A percentile compares a stretch with the other conserved stretches of the same genome.
Conservation (phyloP, 2,797 vertebrate genomes). For the Nyctalus aviator region DNA sequence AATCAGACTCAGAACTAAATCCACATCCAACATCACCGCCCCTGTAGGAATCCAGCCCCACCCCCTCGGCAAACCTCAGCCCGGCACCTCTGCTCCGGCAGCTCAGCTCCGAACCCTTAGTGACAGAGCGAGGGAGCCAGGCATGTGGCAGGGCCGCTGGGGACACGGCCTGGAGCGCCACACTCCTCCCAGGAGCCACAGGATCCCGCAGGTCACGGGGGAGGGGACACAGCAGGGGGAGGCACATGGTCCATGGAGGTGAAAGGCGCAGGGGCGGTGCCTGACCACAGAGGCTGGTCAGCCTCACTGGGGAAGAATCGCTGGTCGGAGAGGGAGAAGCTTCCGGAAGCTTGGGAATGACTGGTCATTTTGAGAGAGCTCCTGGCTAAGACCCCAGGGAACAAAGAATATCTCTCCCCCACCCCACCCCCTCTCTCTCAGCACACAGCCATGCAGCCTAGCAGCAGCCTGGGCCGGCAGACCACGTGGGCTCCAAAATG, state of each 20-base stretch:
- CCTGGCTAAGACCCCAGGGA: not conserved
- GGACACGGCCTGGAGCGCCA: not conserved
- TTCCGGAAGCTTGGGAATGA: not conserved
- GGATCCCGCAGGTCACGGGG: not conserved
- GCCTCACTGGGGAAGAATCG: not conserved
- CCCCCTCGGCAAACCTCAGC: too few species aligned
- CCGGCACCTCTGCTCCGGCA: not conserved
- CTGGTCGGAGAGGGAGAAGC: not conserved
- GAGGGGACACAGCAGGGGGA: not conserved
- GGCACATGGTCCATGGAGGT: not conserved
- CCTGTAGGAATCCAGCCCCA: not conserved
- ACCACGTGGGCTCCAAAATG: not conserved
- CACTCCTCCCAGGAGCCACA: not conserved
- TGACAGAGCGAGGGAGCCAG: too few species aligned
- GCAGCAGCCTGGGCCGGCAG: not conserved
- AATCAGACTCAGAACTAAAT: not conserved
- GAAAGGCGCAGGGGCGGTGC: not conserved
- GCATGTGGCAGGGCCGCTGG: too few species aligned
- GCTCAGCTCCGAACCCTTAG: too few species aligned
- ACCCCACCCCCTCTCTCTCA: not conserved
- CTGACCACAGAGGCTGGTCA: not conserved
- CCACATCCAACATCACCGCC: not conserved
- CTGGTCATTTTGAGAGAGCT: not conserved
- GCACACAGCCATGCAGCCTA: not conserved
- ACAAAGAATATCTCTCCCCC: not conserved